Base-by-base conservation (phyloP, 2,113 vertebrate genomes). In the Malurus melanocephalus region DNA sequence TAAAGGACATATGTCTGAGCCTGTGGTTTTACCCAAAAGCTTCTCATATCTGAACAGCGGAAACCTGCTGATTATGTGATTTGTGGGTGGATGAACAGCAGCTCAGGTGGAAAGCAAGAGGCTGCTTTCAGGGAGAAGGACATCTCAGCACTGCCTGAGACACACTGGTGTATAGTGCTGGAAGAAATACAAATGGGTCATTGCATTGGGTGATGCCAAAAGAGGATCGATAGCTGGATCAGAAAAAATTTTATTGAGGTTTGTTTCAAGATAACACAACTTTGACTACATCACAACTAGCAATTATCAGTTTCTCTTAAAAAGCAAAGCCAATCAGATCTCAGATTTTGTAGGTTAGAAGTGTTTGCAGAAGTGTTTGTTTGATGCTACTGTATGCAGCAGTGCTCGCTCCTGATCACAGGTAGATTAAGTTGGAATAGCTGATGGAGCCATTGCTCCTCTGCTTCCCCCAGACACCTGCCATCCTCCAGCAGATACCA, bases 41-140 rank as follows among this genome's bases (percentile, higher is more conserved):
- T 74, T 74, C 35, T 80, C 1, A 0, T n/a, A 42, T 15, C 77
- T 64, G 35, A 77, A n/a, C 74, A 89, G 55, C 11, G 6, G 57
- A 73, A 76, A 23, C 13, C 10, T 59, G 32, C 15, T 79, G 49
- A 28, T 49, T 38, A 1, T 40, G 33, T 42, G 42, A 42, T 61
- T 61, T 75, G 28, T 61, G 38, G 28, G 33, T 46, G 56, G 38
- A 61, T 1, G 1, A 84, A 40, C 0, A 0, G 42, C 42, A 83
- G 33, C n/a, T 90, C 38, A 38, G 42, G 57, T 72, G 53, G 48
- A 84, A 77, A 88, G 26, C 51, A 61, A 74, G 55, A 61, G 11
- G 35, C 18, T 72, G 21, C 40, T 86, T 81, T 75, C 60, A 79
- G 77, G 75, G 48, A 32, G 4, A 32, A 85, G 30, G 55, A n/a